Evolutionary conservation across 37 sponge, comb jelly and placozoan genomes (phyloP), one percentile per base, ranked within the genome.

Genomic region (Amphimedon queenslandica): DNA sequence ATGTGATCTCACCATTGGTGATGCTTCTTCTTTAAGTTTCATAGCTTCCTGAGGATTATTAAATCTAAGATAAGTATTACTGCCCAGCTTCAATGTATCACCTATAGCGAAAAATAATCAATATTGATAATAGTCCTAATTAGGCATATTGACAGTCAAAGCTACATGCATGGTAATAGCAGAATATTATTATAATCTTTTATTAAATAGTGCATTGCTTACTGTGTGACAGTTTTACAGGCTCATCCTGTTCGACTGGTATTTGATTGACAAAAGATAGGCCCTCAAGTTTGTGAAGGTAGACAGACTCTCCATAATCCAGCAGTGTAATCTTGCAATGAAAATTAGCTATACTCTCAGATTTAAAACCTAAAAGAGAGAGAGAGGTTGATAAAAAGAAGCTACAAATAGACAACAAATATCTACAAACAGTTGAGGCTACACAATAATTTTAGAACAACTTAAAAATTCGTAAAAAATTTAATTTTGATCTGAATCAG

Each of bases 1-100:
- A n/a, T n/a, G n/a, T 3, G 21, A 64, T 27, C 39, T 5, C 56
- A 69, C 64, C 60, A 40, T 66, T 57, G 56, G 13, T 5, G 28
- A n/a, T n/a, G n/a, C n/a, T n/a, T n/a, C 66, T 31, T 70, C 70
- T 66, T 72, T 61, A 31, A 89, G 64, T 39, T 37, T 57, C 35
- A 24, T 40, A 39, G 89, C 89, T 55, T 89, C 84, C 36, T 71
- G 28, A 24, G 90, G 90, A 64, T 89, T 84, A 71, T 89, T 89
- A 80, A 89, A 89, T 24, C 84, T 72, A 28, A 89, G 60, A 25
- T 75, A 65, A 1, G 72, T 74, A 1, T 51, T 16, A 29, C 42
- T 27, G 3, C 90, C 90, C 36, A 89, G 55, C 61, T 76, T 84
- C 16, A 89, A 57, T 42, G 83, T 55, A 41, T 79, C 75, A 77